Evolutionary conservation across 2,888 invertebrate genomes (phyloP).

Genomic region (Patella depressa): DNA sequence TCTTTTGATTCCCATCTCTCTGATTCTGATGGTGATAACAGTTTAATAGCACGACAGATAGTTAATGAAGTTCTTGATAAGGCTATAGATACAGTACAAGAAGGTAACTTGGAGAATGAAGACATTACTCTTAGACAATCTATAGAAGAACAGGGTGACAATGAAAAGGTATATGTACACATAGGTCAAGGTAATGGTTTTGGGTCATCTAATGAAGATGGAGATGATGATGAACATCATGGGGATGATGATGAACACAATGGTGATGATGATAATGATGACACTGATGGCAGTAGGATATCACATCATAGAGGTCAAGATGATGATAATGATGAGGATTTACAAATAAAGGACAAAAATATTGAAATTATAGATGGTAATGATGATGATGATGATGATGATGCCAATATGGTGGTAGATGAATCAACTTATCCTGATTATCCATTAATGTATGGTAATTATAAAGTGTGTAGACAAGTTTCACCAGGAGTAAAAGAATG

Average conservation of each 20-base stretch:
- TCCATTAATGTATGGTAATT: constrained; percentile 45
- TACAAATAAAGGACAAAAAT: background rate
- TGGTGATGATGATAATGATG: background rate
- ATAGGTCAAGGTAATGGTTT: background rate
- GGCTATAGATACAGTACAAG: constrained; percentile 31
- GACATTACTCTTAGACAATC: background rate
- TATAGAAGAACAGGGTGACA: background rate
- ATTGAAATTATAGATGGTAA: constrained; percentile 4
- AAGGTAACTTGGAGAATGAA: background rate
- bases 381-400: constrained; percentile 23
- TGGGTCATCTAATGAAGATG: background rate
- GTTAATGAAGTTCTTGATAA: constrained; percentile 41
- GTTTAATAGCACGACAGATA: constrained; percentile 44
- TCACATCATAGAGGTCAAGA: background rate
- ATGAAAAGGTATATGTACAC: background rate
- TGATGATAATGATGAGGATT: background rate
- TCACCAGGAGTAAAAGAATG: constrained; percentile 47
- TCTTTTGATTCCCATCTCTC: constrained; percentile 7
- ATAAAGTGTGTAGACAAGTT: constrained; percentile 45
- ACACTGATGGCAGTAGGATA: constrained; percentile 2
- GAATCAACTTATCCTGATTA: constrained; percentile 35
- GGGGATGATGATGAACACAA: background rate
- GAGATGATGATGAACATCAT: constrained; percentile 5
- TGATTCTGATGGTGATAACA: constrained; percentile 40
- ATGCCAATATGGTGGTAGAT: background rate